Evolutionary conservation across 2,888 invertebrate genomes (phyloP).

Genomic region (Euzophera pinguis): DNA sequence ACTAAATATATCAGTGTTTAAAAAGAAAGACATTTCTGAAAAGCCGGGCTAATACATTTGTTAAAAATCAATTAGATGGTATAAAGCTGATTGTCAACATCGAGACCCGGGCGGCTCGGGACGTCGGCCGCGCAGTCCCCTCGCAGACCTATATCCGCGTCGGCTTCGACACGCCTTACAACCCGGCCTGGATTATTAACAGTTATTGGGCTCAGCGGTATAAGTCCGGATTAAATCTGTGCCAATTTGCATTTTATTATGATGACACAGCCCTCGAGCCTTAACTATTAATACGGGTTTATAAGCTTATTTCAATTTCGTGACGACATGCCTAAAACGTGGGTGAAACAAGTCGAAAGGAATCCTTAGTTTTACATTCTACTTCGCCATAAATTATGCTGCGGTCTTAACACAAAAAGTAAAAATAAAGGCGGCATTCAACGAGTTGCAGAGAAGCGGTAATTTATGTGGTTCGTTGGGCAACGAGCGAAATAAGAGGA

Average conservation of each 20-base stretch:
- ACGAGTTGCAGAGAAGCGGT: constrained; percentile 50
- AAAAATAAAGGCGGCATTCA: constrained; percentile 42
- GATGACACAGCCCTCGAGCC: constrained; percentile 59
- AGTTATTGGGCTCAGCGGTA: constrained; percentile 64
- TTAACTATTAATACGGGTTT: constrained; percentile 62
- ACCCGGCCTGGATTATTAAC: constrained; percentile 56
- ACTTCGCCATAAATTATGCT: constrained; percentile 49
- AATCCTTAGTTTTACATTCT: constrained; percentile 41
- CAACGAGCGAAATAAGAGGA: constrained; percentile 47
- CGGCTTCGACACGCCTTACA: constrained; percentile 27
- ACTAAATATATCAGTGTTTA: no score
- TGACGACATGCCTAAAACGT: constrained; percentile 25
- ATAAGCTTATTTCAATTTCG: constrained; percentile 48
- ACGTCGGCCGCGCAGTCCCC: constrained; percentile 12
- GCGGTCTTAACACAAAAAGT: constrained; percentile 43
- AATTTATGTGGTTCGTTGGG: constrained; percentile 56
- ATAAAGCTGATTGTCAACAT: not conserved
- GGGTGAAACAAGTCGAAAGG: constrained; percentile 31
- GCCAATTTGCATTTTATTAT: constrained; percentile 76
- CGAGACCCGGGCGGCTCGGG: not conserved
- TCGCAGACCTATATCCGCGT: constrained; percentile 12
- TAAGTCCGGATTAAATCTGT: constrained; percentile 71
- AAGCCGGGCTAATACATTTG: no score
- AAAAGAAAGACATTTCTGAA: no score
- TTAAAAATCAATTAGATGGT: not conserved